These are phyloP conservation scores for Goniozus legneri DNA, from an alignment of 1,140 invertebrate genomes.

Conservation along the genomic window DNA sequence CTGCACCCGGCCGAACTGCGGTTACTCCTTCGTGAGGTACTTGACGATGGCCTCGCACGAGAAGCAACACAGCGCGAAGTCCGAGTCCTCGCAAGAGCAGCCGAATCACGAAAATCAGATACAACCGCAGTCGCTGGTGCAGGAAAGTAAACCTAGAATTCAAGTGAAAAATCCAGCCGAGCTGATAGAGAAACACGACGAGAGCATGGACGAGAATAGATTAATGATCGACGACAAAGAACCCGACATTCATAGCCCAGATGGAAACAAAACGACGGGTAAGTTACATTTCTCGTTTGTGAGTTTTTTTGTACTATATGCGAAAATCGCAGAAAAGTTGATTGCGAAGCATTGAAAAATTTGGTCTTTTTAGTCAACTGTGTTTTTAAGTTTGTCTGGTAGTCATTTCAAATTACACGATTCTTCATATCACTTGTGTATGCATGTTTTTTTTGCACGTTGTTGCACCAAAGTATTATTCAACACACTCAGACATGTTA, in stretches of 20 bases:
- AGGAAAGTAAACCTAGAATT: conserved; percentile 47
- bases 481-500: conserved; percentile 9
- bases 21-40: conserved; percentile 73
- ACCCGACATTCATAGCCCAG: conserved; percentile 35
- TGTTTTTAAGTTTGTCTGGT: too few relatives aligned
- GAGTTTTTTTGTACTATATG: conserved; percentile 12
- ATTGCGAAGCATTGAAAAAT: too few relatives aligned
- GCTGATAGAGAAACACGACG: conserved; percentile 46
- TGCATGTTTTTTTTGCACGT: conserved; percentile 38
- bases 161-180: conserved; percentile 52
- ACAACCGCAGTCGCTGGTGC: conserved; percentile 21
- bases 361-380: too few relatives aligned
- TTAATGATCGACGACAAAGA: conserved; percentile 44
- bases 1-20: conserved; percentile 69
- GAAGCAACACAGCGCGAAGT: conserved; percentile 52
- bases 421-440: conserved; percentile 5
- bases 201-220: conserved; percentile 29
- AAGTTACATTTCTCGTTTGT: conserved; percentile 38
- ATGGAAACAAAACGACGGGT: conserved; percentile 48
- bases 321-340: neutral
- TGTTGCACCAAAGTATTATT: conserved; percentile 21
- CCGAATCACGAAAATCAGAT: conserved; percentile 28
- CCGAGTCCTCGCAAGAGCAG: conserved; percentile 18
- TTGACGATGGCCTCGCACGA: conserved; percentile 73
- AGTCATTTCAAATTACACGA: too few relatives aligned